phyloP scores from a whole-genome alignment of 2,797 vertebrate genomes.

The Australoheros facetus region DNA sequence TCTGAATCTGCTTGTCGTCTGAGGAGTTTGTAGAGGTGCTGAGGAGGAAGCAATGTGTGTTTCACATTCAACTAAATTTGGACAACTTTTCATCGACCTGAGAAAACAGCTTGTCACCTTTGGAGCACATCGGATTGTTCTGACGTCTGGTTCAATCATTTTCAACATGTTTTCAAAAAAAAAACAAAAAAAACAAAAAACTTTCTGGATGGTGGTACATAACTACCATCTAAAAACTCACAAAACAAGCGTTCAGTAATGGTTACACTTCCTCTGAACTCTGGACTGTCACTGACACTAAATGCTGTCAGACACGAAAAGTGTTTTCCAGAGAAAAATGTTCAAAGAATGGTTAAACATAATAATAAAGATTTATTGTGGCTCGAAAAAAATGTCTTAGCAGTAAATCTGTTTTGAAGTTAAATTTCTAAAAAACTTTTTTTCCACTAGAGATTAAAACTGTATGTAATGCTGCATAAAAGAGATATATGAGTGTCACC shows the following conservation, averaged over 20 bases:
- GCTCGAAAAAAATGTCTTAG: background rate
- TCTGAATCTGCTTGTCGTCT: background rate
- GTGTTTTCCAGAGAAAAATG: background rate
- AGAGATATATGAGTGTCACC: conserved; percentile 20
- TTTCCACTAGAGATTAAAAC: conserved; percentile 11
- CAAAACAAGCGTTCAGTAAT: background rate
- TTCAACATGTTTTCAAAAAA: background rate
- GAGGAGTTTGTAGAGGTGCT: background rate
- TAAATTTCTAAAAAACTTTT: conserved; percentile 1
- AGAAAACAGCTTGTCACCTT: background rate
- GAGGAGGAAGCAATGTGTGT: background rate
- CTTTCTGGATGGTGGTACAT: background rate
- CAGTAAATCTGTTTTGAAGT: background rate
- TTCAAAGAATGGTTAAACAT: background rate
- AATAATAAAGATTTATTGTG: background rate
- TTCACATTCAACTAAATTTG: background rate
- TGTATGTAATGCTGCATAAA: conserved; percentile 7
- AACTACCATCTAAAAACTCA: background rate
- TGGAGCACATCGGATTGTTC: background rate
- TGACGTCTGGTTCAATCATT: background rate
- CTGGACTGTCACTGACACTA: background rate
- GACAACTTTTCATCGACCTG: background rate
- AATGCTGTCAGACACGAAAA: conserved; percentile 4
- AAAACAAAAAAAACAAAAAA: too few species aligned
- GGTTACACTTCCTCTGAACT: background rate